Percentiles rank a stretch among this genome's conserved stretches.
phyloP scores from a whole-genome alignment of 1,140 invertebrate species.

The Phthorimaea operculella region DNA sequence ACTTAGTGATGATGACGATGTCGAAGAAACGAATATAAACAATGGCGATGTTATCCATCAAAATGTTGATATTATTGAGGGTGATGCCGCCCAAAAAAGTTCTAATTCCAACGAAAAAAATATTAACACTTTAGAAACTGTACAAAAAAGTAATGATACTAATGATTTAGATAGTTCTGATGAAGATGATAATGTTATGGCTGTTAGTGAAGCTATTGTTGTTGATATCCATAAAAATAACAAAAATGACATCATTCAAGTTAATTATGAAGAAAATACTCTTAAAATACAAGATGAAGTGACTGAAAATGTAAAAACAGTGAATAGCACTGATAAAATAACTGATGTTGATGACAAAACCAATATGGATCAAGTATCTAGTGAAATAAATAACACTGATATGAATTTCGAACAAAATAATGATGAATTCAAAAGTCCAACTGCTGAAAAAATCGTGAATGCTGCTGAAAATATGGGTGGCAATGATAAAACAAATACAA shows the following conservation, averaged over 20 bases:
- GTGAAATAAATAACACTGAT: too few relatives aligned
- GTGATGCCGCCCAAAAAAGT: background rate
- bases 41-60: too few relatives aligned
- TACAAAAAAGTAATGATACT: background rate
- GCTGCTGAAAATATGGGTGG: too few relatives aligned
- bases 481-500: conserved; percentile 4
- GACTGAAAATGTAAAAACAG: conserved; percentile 6
- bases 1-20: too few relatives aligned
- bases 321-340: background rate
- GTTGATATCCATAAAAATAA: background rate
- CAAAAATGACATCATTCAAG: background rate
- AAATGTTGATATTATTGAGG: background rate
- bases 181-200: background rate
- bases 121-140: background rate
- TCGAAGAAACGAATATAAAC: too few relatives aligned
- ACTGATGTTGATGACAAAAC: too few relatives aligned
- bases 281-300: background rate
- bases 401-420: too few relatives aligned
- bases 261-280: conserved; percentile 5
- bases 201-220: background rate
- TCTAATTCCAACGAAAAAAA: background rate
- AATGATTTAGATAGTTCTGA: background rate
- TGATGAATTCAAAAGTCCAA: too few relatives aligned
- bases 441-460: too few relatives aligned
- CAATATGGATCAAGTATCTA: too few relatives aligned